Evolutionary conservation across 2,888 invertebrate genomes (phyloP).

Genomic region (Notodonta dromedarius): DNA sequence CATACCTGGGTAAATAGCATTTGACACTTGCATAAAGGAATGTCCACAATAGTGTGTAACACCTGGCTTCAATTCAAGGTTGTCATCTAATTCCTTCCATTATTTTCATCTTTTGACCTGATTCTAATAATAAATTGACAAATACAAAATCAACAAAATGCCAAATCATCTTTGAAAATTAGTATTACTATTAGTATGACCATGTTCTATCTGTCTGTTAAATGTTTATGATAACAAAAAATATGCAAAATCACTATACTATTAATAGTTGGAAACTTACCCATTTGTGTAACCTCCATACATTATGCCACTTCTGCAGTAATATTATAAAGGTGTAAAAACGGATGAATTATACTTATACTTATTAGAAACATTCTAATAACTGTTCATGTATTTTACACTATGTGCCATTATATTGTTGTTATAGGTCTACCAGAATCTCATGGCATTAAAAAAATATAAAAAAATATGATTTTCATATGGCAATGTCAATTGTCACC

Average conservation of each 20-base stretch:
- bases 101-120: constrained; percentile 25
- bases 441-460: too few species aligned
- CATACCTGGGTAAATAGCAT: constrained; percentile 27
- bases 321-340: constrained; percentile 8
- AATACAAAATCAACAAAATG: too few species aligned
- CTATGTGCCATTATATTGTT: too few species aligned
- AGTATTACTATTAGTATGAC: too few species aligned
- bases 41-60: constrained; percentile 22
- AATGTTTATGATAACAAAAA: neutral
- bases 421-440: too few species aligned
- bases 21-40: constrained; percentile 22
- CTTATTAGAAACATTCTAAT: neutral
- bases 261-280: constrained; percentile 30
- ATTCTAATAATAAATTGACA: constrained; percentile 15
- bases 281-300: constrained; percentile 15
- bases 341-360: neutral
- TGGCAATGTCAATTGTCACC: too few species aligned
- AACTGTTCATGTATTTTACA: neutral
- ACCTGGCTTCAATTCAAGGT: constrained; percentile 45
- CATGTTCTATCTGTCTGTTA: neutral
- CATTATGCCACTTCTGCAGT: constrained; percentile 16
- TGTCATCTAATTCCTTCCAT: constrained; percentile 30
- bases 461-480: too few species aligned
- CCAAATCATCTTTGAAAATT: too few species aligned
- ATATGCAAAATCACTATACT: constrained; percentile 8